Percentiles rank a stretch among this genome's conserved stretches.
Conservation (phyloP, 2,113 vertebrate genomes). For the Dipodomys stephensi region DNA sequence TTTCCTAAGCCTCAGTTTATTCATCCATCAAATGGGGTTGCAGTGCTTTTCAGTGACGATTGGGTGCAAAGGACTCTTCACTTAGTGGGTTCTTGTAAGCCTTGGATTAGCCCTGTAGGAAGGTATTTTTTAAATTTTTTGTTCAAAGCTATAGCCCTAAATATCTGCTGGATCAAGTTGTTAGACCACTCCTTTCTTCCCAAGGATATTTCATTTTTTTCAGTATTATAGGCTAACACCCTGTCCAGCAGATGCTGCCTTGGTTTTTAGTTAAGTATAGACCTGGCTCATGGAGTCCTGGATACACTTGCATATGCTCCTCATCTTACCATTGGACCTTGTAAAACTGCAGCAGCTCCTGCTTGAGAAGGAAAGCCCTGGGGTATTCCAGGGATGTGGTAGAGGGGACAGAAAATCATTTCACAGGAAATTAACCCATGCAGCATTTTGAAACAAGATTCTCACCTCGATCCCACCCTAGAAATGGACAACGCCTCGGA, state of each 20-base stretch:
- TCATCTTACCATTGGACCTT: neutral
- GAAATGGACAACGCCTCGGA: neutral
- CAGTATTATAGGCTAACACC: no score
- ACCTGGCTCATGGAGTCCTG: neutral
- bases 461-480: neutral
- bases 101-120: neutral
- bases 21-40: neutral
- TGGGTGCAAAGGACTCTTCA: neutral
- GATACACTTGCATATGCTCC: neutral
- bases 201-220: neutral
- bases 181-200: neutral
- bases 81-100: neutral
- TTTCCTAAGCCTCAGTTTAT: neutral
- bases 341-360: rapidly evolving
- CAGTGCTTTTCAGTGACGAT: neutral
- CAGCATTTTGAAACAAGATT: neutral
- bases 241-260: neutral
- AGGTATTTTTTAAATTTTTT: neutral
- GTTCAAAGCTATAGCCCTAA: neutral
- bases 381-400: neutral
- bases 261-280: no score
- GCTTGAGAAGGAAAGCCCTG: neutral
- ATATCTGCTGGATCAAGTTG: neutral
- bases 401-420: neutral
- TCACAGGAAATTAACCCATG: neutral